Percentiles rank a stretch among this genome's conserved stretches.
Evolutionary conservation across 1,140 invertebrate species (phyloP).

Genomic region (Oreohelix idahoensis): DNA sequence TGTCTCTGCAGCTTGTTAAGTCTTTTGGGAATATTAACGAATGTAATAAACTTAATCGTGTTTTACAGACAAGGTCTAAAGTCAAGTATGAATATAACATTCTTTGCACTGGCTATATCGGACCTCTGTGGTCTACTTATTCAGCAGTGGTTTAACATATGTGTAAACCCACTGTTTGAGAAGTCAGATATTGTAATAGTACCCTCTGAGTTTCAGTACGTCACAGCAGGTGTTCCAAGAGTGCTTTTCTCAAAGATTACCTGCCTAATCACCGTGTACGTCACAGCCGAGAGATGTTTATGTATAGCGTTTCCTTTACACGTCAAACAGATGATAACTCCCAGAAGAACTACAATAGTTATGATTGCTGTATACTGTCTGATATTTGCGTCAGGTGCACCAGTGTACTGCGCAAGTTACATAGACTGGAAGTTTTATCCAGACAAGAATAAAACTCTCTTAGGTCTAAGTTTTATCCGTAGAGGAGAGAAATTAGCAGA

Average conservation of each 20-base stretch:
- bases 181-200: neutral
- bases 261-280: conserved; percentile 12
- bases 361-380: neutral
- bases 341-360: neutral
- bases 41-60: neutral
- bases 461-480: neutral
- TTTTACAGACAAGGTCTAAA: neutral
- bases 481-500: too few species aligned
- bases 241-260: neutral
- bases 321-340: conserved; percentile 13
- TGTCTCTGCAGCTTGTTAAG: neutral
- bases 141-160: neutral
- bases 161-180: neutral
- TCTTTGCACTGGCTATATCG: neutral
- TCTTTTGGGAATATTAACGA: neutral
- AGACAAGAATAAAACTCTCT: neutral
- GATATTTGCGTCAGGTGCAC: neutral
- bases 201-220: neutral
- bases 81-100: neutral
- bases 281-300: neutral
- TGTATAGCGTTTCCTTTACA: conserved; percentile 17
- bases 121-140: neutral
- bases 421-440: neutral
- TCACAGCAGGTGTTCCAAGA: neutral
- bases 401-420: neutral